A percentile compares a stretch with the other conserved stretches of the same genome.
Conservation (phyloP, 2,888 invertebrate species). For the Mesorhabditis belari region DNA sequence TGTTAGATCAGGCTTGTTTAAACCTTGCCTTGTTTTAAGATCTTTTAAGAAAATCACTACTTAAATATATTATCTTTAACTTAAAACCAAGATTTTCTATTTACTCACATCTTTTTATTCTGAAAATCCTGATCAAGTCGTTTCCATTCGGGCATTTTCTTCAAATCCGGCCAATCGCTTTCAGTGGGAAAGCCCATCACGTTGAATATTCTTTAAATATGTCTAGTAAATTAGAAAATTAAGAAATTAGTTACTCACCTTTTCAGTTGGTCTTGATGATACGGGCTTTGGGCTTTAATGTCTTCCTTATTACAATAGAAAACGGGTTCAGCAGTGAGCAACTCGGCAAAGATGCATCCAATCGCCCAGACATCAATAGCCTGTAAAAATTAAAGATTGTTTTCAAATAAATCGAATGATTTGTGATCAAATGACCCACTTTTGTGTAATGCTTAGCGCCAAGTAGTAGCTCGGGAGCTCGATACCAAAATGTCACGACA, state of each 20-base stretch:
- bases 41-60: too few species aligned
- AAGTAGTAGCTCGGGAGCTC: constrained; percentile 76
- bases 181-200: constrained; percentile 81
- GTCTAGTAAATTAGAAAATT: background rate
- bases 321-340: constrained; percentile 96
- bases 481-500: constrained; percentile 96
- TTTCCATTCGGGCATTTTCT: constrained; percentile 88
- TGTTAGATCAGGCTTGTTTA: too few species aligned
- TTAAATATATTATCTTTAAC: too few species aligned
- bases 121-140: constrained; percentile 92
- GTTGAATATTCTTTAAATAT: constrained; percentile 74
- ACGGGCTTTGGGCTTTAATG: constrained; percentile 96
- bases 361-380: constrained; percentile 54
- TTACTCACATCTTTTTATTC: constrained; percentile 58
- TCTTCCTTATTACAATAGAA: constrained; percentile 99
- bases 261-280: constrained; percentile 83
- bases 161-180: constrained; percentile 48
- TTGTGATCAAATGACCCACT: too few species aligned
- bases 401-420: too few species aligned
- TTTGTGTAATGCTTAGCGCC: constrained; percentile 55
- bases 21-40: too few species aligned
- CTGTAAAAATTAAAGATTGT: too few species aligned
- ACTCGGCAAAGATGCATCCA: constrained; percentile 91
- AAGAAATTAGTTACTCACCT: constrained; percentile 7
- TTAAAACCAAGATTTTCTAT: too few species aligned